Percentiles rank a stretch among this genome's conserved stretches.
Conservation (phyloP, 2,797 vertebrate genomes). For the Alcedo atthis region DNA sequence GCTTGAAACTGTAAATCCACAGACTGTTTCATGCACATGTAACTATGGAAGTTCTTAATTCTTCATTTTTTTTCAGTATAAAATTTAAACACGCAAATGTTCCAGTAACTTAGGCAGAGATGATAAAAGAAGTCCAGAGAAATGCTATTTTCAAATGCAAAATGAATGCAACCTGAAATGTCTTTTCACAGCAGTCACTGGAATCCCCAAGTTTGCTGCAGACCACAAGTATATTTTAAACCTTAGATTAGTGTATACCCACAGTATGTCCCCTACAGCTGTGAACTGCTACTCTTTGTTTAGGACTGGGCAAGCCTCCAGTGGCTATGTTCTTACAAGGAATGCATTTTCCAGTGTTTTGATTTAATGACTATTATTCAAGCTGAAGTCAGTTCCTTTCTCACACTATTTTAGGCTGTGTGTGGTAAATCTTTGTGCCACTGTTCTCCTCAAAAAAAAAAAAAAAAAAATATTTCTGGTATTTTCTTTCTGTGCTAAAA, state of each 20-base stretch:
- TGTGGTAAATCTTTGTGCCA: slow-evolving; percentile 64
- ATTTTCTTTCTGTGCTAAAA: slow-evolving; percentile 13
- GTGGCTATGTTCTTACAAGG: slow-evolving; percentile 58
- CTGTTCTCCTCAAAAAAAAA: slow-evolving; percentile 18
- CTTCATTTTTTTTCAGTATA: background rate
- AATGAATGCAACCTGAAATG: background rate
- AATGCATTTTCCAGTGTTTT: slow-evolving; percentile 69
- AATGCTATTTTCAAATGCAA: background rate
- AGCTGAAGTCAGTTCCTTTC: slow-evolving; percentile 73
- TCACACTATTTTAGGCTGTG: slow-evolving; percentile 66
- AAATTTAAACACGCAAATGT: background rate
- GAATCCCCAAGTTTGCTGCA: background rate
- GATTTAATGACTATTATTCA: slow-evolving; percentile 72
- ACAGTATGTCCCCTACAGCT: slow-evolving; percentile 37
- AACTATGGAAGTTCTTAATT: background rate
- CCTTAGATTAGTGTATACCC: background rate
- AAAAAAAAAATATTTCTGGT: background rate
- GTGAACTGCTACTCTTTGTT: slow-evolving; percentile 61
- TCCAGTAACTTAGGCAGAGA: background rate
- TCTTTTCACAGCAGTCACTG: background rate
- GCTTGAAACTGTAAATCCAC: background rate
- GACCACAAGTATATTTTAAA: background rate
- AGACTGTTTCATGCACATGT: background rate
- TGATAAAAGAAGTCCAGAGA: background rate
- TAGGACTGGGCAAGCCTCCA: slow-evolving; percentile 54